phyloP scores from a whole-genome alignment of 2,888 invertebrate genomes.

The Drosophila barbarae region DNA sequence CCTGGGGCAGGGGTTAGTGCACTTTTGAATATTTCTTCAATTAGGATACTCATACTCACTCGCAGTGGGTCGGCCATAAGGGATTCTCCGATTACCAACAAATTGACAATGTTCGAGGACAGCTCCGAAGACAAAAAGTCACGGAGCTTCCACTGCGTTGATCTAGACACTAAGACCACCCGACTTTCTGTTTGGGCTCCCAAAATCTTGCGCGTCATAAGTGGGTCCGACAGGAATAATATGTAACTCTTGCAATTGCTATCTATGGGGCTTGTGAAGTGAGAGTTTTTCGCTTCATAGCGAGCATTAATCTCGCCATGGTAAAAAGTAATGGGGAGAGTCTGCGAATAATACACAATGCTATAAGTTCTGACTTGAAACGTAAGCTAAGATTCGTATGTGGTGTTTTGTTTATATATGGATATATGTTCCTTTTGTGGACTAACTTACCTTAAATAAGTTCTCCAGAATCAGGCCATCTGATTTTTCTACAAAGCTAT shows the following conservation, averaged over 20 bases:
- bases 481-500: constrained; percentile 81
- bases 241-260: constrained; percentile 84
- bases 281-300: constrained; percentile 79
- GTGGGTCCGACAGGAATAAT: constrained; percentile 84
- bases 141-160: constrained; percentile 87
- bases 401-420: neutral
- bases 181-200: constrained; percentile 84
- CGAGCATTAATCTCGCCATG: constrained; percentile 83
- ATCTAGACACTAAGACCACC: constrained; percentile 85
- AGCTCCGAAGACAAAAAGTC: constrained; percentile 84
- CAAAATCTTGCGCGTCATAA: constrained; percentile 82
- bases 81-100: constrained; percentile 85
- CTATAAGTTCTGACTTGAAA: neutral
- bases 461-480: constrained; percentile 82
- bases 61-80: constrained; percentile 81
- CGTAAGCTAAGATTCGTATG: neutral
- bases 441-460: constrained; percentile 79
- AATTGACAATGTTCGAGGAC: constrained; percentile 85
- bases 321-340: constrained; percentile 81
- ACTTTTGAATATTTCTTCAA: neutral
- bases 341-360: constrained; percentile 46
- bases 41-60: constrained; percentile 75
- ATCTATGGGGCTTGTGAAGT: constrained; percentile 74
- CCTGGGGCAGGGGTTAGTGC: constrained; percentile 77
- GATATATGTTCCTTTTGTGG: no score